These are phyloP conservation scores for Ophiodon elongatus DNA, from an alignment of 2,113 vertebrate species.

Conservation along the genomic window DNA sequence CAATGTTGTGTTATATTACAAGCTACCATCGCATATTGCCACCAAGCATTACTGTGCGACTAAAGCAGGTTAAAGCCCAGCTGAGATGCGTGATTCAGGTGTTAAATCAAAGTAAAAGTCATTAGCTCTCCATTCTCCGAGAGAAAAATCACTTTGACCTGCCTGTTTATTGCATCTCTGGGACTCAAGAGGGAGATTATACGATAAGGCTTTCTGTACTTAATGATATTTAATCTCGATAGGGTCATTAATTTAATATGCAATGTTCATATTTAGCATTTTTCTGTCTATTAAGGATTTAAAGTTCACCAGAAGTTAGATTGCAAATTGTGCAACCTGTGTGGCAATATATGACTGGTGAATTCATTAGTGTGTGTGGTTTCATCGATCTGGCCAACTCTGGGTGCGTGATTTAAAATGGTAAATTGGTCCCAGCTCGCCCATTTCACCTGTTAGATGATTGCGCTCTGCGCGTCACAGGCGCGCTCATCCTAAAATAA, in stretches of 20 bases:
- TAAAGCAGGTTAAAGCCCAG: not conserved
- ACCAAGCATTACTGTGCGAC: not conserved
- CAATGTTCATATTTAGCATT: not conserved
- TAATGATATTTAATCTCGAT: not conserved
- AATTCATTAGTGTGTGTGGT: not conserved
- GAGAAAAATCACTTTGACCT: not conserved
- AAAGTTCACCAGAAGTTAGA: not conserved
- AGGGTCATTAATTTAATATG: not conserved
- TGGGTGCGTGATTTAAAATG: slow-evolving; percentile 32
- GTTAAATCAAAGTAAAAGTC: slow-evolving; percentile 31
- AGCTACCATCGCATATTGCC: not conserved
- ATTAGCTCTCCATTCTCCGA: not conserved
- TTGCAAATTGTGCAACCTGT: not conserved
- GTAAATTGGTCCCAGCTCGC: slow-evolving; percentile 50
- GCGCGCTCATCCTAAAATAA: not conserved
- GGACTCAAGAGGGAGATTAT: not conserved
- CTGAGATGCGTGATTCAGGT: not conserved
- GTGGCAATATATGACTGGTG: not conserved
- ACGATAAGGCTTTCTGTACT: not conserved
- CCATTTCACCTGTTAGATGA: slow-evolving; percentile 56
- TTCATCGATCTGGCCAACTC: not conserved
- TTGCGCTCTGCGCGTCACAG: slow-evolving; percentile 15
- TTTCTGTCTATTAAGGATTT: not conserved
- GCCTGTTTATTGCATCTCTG: not conserved
- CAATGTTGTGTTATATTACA: not conserved